Percentiles rank a stretch among this genome's conserved stretches.
These are phyloP conservation scores for Poecilobothrus nobilitatus DNA, from an alignment of 2,888 invertebrate genomes.

Conservation along the genomic window DNA sequence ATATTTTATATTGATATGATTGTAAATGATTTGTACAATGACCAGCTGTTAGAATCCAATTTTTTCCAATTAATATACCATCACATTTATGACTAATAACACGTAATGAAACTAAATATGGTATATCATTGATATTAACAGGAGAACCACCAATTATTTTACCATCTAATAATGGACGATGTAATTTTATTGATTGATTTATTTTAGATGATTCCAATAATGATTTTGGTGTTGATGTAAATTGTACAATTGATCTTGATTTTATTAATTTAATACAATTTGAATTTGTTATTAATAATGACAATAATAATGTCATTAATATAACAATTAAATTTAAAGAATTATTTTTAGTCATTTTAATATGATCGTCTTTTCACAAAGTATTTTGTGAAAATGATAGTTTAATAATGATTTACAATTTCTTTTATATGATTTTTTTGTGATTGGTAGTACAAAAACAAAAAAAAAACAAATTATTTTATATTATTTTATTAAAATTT, in stretches of 20 bases:
- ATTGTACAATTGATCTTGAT: background rate
- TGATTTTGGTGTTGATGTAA: background rate
- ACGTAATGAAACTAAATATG: background rate
- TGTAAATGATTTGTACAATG: conserved; percentile 36
- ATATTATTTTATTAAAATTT: no score
- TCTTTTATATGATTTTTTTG: no score
- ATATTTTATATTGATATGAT: conserved; percentile 30
- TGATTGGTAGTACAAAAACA: no score
- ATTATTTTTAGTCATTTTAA: no score
- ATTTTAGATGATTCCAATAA: background rate
- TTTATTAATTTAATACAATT: no score
- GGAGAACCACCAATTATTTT: background rate
- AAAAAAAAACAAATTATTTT: no score
- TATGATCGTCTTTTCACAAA: no score
- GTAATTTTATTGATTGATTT: background rate
- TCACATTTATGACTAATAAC: conserved; percentile 41
- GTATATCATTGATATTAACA: background rate
- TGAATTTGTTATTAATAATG: no score
- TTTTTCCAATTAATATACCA: conserved; percentile 38
- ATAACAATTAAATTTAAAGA: no score
- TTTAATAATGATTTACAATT: no score
- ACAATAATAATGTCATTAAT: no score
- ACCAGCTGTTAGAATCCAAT: conserved; percentile 43
- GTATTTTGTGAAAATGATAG: no score
- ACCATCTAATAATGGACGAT: background rate